Evolutionary conservation across 2,113 vertebrate species (phyloP), one percentile per base, ranked within the genome.

Genomic region (Planiliza haematocheilus): DNA sequence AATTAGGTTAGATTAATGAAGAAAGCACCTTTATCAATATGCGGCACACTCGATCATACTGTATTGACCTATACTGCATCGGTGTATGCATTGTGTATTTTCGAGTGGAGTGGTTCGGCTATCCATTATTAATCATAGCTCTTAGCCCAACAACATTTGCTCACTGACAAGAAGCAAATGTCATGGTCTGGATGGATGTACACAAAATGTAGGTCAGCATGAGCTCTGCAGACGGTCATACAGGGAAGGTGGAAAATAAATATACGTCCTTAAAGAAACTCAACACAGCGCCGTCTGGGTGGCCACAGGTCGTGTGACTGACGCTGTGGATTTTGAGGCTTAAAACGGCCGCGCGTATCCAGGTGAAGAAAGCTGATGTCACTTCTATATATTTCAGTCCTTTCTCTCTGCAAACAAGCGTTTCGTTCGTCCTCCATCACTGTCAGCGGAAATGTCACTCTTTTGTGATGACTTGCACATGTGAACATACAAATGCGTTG

Each of bases 41-140:
- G 13, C 43, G 51, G 10, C 24, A 34, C 20, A 39, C n/a, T 68
- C 21, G 46, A 8, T 62, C 13, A 36, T 37, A 24, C 49, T 59
- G 4, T 56, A 37, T 38, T 63, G 45, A 71, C 37, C 55, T 56
- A 8, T 48, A 41, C 9, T 45, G 21, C 53, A 58, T 34, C 24
- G 20, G 16, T 38, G 36, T 48, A 37, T 51, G 37, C 17, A 38
- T 78, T 60, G 24, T 67, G 63, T 56, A 34, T 76, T 30, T 78
- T 56, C 65, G 74, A 67, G n/a, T n/a, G 67, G 18, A 71, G 55
- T 55, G 37, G 77, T 74, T 80, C 63, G 21, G n/a, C 34, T 42
- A 70, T 83, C 46, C 50, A 86, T 85, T 82, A 84, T 87, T 79
- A 83, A 88, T 86, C 56, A 78, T 30, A 56, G 49, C 75, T 62